Evolutionary conservation across 2,888 invertebrate genomes (phyloP).

Genomic region (Sabatieria punctata): DNA sequence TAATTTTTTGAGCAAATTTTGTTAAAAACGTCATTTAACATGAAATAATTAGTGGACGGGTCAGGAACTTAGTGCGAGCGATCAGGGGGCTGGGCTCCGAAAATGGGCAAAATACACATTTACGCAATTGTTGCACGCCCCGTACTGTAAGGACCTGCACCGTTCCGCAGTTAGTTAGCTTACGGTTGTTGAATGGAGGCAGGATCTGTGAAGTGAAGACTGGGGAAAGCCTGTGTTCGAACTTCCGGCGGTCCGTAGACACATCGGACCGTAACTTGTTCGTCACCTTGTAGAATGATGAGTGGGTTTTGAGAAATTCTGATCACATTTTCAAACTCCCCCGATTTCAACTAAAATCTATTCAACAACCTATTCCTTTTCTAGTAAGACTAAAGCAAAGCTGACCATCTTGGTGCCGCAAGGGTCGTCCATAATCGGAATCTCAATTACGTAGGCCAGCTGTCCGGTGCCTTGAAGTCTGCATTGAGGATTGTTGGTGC

Average conservation of each 20-base stretch:
- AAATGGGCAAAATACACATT: too few relatives aligned
- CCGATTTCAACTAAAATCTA: constrained; percentile 6
- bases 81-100: too few relatives aligned
- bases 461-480: constrained; percentile 26
- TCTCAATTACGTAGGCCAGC: constrained; percentile 24
- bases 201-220: background rate
- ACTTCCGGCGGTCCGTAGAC: constrained; percentile 23
- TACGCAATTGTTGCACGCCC: too few relatives aligned
- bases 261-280: constrained; percentile 19
- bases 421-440: constrained; percentile 26
- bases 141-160: too few relatives aligned
- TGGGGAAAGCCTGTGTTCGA: constrained; percentile 18
- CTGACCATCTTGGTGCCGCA: constrained; percentile 24
- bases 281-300: constrained; percentile 23
- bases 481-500: constrained; percentile 20
- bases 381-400: background rate
- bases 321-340: constrained; percentile 27
- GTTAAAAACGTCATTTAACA: too few relatives aligned
- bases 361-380: background rate
- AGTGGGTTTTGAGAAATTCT: constrained; percentile 26
- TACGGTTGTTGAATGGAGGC: too few relatives aligned
- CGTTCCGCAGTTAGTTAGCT: too few relatives aligned
- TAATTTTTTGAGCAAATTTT: too few relatives aligned
- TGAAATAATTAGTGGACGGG: too few relatives aligned
- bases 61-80: too few relatives aligned